phyloP scores from a whole-genome alignment of 2,113 vertebrate genomes.

The Motacilla alba region DNA sequence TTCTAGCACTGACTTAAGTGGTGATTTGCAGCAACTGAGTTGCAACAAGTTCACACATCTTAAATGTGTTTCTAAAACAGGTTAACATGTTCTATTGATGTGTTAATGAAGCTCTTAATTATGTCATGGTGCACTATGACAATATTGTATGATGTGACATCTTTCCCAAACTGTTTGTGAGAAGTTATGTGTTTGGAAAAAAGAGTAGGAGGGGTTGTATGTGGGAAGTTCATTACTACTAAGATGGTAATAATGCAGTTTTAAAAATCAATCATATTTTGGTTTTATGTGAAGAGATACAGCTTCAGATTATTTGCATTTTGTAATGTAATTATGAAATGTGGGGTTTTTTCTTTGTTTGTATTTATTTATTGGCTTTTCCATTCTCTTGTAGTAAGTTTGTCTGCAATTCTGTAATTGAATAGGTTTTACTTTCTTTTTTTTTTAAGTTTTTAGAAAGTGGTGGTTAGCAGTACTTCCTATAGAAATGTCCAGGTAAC shows the following conservation, averaged over 20 bases:
- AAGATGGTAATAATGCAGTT: neutral
- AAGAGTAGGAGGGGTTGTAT: neutral
- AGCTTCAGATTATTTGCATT: neutral
- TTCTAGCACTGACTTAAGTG: neutral
- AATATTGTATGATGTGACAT: neutral
- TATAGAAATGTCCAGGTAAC: neutral
- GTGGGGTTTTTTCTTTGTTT: neutral
- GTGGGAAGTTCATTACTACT: neutral
- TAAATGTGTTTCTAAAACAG: neutral
- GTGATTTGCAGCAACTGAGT: neutral
- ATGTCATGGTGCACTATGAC: neutral
- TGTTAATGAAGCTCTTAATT: constrained; percentile 4
- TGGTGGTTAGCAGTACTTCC: neutral
- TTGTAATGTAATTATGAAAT: neutral
- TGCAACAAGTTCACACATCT: neutral
- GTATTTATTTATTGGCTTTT: neutral
- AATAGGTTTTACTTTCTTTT: neutral
- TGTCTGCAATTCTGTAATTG: neutral
- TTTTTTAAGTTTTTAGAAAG: neutral
- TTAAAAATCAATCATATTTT: neutral
- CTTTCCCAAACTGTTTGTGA: neutral
- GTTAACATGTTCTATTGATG: neutral
- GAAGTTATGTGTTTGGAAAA: neutral
- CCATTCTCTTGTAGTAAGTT: neutral
- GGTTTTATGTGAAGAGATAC: neutral